Percentiles rank a stretch among this genome's conserved stretches.
phyloP scores from a whole-genome alignment of 2,888 invertebrate genomes.

The Polymixis flavicincta region DNA sequence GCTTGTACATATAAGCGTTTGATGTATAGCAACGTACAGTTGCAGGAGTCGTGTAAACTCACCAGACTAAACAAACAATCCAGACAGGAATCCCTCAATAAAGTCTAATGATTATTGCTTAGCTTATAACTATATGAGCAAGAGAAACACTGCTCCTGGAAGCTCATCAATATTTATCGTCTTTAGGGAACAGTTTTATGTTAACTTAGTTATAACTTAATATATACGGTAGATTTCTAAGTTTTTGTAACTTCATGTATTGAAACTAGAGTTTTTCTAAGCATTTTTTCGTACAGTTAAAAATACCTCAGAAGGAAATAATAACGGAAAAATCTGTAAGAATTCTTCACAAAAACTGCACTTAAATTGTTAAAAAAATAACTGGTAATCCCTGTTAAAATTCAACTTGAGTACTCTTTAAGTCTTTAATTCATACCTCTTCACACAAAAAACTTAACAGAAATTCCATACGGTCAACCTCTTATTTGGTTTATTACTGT shows the following conservation, averaged over 20 bases:
- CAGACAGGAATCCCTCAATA: conserved; percentile 39
- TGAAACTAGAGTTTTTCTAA: background rate
- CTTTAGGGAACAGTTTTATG: background rate
- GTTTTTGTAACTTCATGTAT: background rate
- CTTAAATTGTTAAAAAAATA: conserved; percentile 1
- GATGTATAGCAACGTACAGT: background rate
- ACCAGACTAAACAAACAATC: conserved; percentile 37
- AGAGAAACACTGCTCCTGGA: conserved; percentile 1
- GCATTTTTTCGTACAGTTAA: background rate
- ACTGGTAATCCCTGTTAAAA: background rate
- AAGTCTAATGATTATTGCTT: conserved; percentile 46
- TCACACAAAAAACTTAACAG: conserved; percentile 35
- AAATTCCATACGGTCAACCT: conserved; percentile 38
- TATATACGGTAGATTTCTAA: no score
- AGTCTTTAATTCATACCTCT: conserved; percentile 5
- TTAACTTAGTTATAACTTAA: background rate
- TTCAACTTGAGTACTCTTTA: conserved; percentile 1
- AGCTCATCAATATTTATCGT: conserved; percentile 18
- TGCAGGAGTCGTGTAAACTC: conserved; percentile 1
- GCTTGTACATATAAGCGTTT: background rate
- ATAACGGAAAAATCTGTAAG: conserved; percentile 1
- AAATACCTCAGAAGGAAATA: background rate
- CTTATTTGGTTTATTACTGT: conserved; percentile 64
- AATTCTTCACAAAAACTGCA: conserved; percentile 16
- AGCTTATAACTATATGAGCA: conserved; percentile 25